Conservation (phyloP, 2,888 invertebrate species). For the Caenorhabditis macrosperma region DNA sequence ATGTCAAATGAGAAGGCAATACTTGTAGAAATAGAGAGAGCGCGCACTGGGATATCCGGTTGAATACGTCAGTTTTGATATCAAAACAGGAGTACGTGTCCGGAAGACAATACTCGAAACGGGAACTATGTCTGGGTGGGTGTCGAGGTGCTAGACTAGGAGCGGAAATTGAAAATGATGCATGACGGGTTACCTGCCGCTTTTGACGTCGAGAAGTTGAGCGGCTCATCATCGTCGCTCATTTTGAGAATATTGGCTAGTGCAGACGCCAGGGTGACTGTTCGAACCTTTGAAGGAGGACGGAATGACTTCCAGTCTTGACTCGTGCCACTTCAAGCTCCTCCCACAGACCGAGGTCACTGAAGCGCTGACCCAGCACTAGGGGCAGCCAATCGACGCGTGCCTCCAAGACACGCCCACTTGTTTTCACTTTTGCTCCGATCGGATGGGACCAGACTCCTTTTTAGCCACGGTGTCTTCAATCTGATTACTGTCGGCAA, state of each 20-base stretch:
- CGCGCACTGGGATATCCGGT: slow-evolving; percentile 20
- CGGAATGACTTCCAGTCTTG: slow-evolving; percentile 52
- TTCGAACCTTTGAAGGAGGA: slow-evolving; percentile 9
- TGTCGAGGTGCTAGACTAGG: neutral
- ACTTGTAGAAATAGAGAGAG: slow-evolving; percentile 10
- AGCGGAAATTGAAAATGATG: slow-evolving; percentile 21
- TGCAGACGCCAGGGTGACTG: slow-evolving; percentile 17
- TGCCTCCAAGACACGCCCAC: slow-evolving; percentile 47
- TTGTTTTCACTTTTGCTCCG: slow-evolving; percentile 53
- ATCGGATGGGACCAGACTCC: slow-evolving; percentile 33
- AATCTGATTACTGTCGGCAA: slow-evolving; percentile 50
- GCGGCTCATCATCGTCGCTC: slow-evolving; percentile 71
- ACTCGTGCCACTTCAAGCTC: slow-evolving; percentile 57
- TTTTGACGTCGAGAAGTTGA: slow-evolving; percentile 68
- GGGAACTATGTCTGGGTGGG: slow-evolving; percentile 10
- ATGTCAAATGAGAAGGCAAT: slow-evolving; percentile 32
- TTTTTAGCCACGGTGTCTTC: slow-evolving; percentile 21
- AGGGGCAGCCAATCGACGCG: slow-evolving; percentile 54
- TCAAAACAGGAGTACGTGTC: neutral
- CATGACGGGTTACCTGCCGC: slow-evolving; percentile 32
- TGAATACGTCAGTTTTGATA: slow-evolving; percentile 30
- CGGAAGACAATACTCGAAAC: slow-evolving; percentile 4
- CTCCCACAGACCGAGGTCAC: slow-evolving; percentile 50
- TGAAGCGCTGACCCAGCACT: slow-evolving; percentile 33
- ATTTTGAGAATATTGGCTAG: slow-evolving; percentile 35